These are phyloP conservation scores for Trypoxylus dichotomus DNA, from an alignment of 1,140 invertebrate species.

Conservation along the genomic window DNA sequence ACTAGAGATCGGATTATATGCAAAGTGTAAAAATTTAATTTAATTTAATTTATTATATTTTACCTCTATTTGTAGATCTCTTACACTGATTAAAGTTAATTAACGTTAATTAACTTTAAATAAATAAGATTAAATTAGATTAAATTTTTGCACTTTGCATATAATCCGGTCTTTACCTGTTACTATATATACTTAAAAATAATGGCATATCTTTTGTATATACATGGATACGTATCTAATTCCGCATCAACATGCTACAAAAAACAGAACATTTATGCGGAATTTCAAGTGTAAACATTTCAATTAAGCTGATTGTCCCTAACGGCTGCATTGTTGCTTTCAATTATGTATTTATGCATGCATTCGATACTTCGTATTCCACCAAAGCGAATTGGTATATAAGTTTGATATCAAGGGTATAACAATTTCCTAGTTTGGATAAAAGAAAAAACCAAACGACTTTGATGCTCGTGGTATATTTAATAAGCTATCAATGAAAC, in stretches of 20 bases:
- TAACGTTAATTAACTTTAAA: no score
- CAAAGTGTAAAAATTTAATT: no score
- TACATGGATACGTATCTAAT: no score
- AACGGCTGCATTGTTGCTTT: not conserved
- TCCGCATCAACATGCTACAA: not conserved
- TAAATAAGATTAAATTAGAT: no score
- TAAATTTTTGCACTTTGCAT: no score
- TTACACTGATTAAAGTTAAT: no score
- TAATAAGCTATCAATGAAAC: not conserved
- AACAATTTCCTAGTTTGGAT: not conserved
- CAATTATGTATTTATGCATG: not conserved
- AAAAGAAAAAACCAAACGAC: not conserved
- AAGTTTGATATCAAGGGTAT: constrained; percentile 1
- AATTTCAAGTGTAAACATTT: not conserved
- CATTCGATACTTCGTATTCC: not conserved
- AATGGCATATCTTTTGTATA: no score
- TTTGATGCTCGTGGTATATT: not conserved
- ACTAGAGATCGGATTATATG: no score
- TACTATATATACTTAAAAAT: no score
- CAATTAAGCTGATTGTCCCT: not conserved
- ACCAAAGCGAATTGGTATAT: not conserved
- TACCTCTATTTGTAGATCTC: no score
- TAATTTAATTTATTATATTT: no score
- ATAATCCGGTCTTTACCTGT: no score
- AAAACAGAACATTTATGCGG: not conserved